Evolutionary conservation across 2,888 invertebrate species (phyloP).

Genomic region (Nomada ruficornis): DNA sequence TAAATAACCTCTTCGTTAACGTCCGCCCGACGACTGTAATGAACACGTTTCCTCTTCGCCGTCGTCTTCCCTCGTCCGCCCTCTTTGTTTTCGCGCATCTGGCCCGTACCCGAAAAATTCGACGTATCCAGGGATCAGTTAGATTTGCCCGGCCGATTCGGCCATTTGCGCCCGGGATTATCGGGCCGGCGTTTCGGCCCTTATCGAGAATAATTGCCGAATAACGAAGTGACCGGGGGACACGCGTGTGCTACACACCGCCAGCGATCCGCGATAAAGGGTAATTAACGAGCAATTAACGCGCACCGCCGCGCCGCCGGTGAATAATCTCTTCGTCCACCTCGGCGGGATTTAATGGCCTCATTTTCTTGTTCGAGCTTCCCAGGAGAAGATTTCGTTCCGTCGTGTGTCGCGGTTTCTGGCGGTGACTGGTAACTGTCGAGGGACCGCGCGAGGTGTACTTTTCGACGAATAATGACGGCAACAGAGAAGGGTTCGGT

Average conservation of each 20-base stretch:
- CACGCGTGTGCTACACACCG: slow-evolving; percentile 29
- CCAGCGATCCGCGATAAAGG: slow-evolving; percentile 45
- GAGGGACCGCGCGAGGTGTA: too few species aligned
- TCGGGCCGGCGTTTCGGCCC: slow-evolving; percentile 7
- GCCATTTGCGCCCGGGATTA: not conserved
- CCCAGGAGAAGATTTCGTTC: not conserved
- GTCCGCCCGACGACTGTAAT: slow-evolving; percentile 38
- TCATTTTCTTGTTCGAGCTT: not conserved
- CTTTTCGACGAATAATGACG: too few species aligned
- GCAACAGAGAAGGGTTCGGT: too few species aligned
- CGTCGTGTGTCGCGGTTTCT: not conserved
- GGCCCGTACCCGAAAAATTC: slow-evolving; percentile 20
- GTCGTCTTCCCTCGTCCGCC: not conserved
- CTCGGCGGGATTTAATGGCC: slow-evolving; percentile 17
- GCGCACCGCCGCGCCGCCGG: slow-evolving; percentile 10
- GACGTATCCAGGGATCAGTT: slow-evolving; percentile 52
- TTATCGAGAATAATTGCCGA: slow-evolving; percentile 55
- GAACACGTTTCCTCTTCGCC: slow-evolving; percentile 51
- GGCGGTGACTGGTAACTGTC: too few species aligned
- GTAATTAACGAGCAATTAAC: slow-evolving; percentile 60
- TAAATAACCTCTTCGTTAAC: slow-evolving; percentile 69
- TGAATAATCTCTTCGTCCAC: slow-evolving; percentile 39
- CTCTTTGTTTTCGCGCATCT: not conserved
- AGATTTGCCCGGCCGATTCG: slow-evolving; percentile 37
- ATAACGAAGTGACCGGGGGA: slow-evolving; percentile 34